Conservation (phyloP, 2,113 vertebrate genomes). For the Desmodus rotundus region DNA sequence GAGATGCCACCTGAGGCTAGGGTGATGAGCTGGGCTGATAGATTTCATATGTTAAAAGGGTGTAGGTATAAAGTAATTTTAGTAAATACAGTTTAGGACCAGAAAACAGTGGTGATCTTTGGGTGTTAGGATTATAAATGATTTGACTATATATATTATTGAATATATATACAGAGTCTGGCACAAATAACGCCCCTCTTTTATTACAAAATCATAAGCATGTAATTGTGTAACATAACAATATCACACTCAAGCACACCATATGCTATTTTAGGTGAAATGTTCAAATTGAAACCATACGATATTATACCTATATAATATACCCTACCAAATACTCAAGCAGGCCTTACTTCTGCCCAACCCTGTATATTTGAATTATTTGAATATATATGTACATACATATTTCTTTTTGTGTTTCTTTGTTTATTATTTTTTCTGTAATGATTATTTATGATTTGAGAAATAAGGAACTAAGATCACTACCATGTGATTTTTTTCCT, state of each 20-base stretch:
- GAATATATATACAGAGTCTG: too few relatives aligned
- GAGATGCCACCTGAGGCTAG: neutral
- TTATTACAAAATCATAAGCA: too few relatives aligned
- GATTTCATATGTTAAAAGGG: neutral
- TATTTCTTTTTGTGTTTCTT: neutral
- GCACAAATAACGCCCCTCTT: too few relatives aligned
- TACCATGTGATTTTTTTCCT: neutral
- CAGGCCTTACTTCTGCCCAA: too few relatives aligned
- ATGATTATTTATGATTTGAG: neutral
- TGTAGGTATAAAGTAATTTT: neutral
- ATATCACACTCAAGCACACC: too few relatives aligned
- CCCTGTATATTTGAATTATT: too few relatives aligned
- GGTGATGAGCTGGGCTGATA: neutral
- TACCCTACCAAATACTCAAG: too few relatives aligned
- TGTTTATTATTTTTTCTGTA: neutral
- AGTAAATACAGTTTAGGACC: neutral
- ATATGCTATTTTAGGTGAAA: too few relatives aligned
- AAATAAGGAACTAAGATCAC: slow-evolving; percentile 17
- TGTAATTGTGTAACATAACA: too few relatives aligned
- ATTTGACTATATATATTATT: neutral
- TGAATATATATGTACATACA: too few relatives aligned
- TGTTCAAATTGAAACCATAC: too few relatives aligned
- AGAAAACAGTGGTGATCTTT: neutral
- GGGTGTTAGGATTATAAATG: neutral
- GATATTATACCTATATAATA: too few relatives aligned